Evolutionary conservation across 2,113 vertebrate species (phyloP).

Genomic region (Vidua chalybeata): DNA sequence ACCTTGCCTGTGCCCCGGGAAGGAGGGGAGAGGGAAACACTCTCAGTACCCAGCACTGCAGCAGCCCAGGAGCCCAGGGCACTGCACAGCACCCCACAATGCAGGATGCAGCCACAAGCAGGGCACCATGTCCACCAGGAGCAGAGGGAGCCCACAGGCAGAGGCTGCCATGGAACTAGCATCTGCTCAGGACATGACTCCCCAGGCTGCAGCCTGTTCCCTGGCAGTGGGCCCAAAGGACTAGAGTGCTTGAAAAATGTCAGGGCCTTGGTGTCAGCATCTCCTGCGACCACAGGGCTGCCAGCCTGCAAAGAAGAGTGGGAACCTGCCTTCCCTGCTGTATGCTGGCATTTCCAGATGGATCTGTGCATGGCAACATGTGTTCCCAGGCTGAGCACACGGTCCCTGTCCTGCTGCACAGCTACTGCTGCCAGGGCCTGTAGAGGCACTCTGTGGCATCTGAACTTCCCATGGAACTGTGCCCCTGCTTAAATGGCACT

Average conservation of each 20-base stretch:
- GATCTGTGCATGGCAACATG: background rate
- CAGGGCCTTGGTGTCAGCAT: background rate
- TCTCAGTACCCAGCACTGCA: background rate
- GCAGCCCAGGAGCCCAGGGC: background rate
- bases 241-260: background rate
- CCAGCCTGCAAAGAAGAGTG: background rate
- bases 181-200: background rate
- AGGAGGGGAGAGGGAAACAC: background rate
- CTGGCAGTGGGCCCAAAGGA: background rate
- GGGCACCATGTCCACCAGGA: fast-evolving
- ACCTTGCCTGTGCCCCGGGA: background rate
- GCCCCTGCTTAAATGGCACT: background rate
- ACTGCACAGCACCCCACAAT: background rate
- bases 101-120: background rate
- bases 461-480: fast-evolving
- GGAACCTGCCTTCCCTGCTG: background rate
- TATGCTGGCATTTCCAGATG: background rate
- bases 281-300: fast-evolving
- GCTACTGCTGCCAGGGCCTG: background rate
- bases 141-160: background rate
- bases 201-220: background rate
- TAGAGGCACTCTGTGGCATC: background rate
- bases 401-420: background rate
- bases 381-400: fast-evolving
- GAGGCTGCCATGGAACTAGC: background rate